phyloP scores from a whole-genome alignment of 2,888 invertebrate genomes.

The Ennomos erosarius region DNA sequence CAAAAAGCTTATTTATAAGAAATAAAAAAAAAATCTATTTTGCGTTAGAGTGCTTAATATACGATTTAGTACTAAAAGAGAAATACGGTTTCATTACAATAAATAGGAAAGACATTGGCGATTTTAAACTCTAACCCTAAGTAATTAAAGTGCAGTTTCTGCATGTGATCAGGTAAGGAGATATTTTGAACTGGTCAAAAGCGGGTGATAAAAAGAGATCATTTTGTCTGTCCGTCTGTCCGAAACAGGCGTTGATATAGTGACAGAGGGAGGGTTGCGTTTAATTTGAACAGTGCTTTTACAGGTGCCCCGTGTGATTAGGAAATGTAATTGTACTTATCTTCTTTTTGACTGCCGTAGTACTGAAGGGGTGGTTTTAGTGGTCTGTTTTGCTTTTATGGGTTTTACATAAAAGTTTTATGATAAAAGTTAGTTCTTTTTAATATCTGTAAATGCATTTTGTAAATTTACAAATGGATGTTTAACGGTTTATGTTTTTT shows the following conservation, averaged over 20 bases:
- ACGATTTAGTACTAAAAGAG: no score
- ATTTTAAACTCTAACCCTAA: no score
- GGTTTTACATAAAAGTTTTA: no score
- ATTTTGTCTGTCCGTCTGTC: constrained; percentile 70
- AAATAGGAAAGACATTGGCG: no score
- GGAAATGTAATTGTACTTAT: constrained; percentile 40
- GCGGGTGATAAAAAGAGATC: constrained; percentile 67
- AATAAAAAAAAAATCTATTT: no score
- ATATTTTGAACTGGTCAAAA: constrained; percentile 70
- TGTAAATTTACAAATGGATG: no score
- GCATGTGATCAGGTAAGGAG: constrained; percentile 23
- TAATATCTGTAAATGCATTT: no score
- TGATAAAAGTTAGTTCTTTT: no score
- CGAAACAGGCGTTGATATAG: constrained; percentile 75
- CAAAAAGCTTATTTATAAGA: no score
- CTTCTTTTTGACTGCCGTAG: constrained; percentile 30
- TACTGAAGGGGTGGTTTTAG: neutral
- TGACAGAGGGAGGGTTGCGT: constrained; percentile 60
- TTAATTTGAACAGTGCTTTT: constrained; percentile 57
- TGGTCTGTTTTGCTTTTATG: neutral
- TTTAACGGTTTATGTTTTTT: no score
- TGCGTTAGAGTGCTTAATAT: no score
- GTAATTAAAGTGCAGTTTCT: constrained; percentile 35
- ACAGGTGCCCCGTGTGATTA: constrained; percentile 36
- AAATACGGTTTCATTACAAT: no score